phyloP scores from a whole-genome alignment of 2,888 invertebrate species.

The Dilophus febrilis region DNA sequence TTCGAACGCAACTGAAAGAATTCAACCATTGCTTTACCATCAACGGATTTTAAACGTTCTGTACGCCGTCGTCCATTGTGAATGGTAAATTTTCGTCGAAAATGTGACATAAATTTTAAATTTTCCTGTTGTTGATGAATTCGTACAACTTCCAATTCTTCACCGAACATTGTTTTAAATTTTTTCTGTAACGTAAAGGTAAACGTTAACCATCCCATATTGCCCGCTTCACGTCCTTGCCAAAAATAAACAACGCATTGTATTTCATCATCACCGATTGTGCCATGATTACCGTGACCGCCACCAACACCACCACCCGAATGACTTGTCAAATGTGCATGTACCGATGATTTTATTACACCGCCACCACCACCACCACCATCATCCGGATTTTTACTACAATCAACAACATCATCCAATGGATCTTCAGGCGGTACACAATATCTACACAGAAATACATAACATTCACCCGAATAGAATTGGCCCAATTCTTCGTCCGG shows the following conservation, averaged over 20 bases:
- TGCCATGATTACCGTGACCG: slow-evolving; percentile 17
- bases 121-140: slow-evolving; percentile 99
- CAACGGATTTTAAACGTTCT: slow-evolving; percentile 23
- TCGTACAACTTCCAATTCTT: slow-evolving; percentile 83
- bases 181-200: slow-evolving; percentile 91
- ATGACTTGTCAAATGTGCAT: no score
- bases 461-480: slow-evolving; percentile 90
- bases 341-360: neutral
- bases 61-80: slow-evolving; percentile 67
- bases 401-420: slow-evolving; percentile 31
- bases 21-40: slow-evolving; percentile 49
- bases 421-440: slow-evolving; percentile 59
- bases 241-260: slow-evolving; percentile 99
- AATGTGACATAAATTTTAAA: slow-evolving; percentile 94
- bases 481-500: slow-evolving; percentile 85
- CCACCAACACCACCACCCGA: slow-evolving; percentile 32
- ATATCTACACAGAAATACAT: slow-evolving; percentile 94
- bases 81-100: slow-evolving; percentile 86
- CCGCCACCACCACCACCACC: neutral
- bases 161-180: slow-evolving; percentile 73
- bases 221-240: slow-evolving; percentile 93
- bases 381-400: neutral
- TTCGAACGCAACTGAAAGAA: slow-evolving; percentile 92
- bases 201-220: slow-evolving; percentile 99
- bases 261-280: slow-evolving; percentile 33